These are phyloP conservation scores for Stegophylla sp. DNA, from an alignment of 2,888 invertebrate species.

Conservation along the genomic window DNA sequence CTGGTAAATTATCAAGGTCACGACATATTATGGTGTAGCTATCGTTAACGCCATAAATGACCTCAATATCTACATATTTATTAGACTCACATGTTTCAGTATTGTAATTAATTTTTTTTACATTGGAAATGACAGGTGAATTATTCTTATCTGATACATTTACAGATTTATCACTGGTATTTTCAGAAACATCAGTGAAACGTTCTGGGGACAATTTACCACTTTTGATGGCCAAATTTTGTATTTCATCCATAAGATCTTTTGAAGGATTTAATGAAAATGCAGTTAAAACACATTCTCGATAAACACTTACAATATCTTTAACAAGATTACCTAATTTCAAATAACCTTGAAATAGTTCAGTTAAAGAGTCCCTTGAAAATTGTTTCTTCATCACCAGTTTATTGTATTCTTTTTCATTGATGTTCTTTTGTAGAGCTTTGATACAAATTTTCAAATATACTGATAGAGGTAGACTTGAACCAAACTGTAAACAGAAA, in stretches of 20 bases:
- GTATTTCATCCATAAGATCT: constrained; percentile 70
- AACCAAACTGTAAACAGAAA: constrained; percentile 44
- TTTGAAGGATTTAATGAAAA: constrained; percentile 77
- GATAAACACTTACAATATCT: constrained; percentile 70
- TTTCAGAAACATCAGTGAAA: not conserved
- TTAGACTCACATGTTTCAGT: not conserved
- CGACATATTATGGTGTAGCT: not conserved
- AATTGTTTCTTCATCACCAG: not conserved
- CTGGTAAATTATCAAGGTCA: not conserved
- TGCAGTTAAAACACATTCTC: constrained; percentile 78
- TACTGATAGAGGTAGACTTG: not conserved
- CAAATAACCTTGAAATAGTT: constrained; percentile 71
- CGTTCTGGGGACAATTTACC: constrained; percentile 18
- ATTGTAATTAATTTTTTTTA: not conserved
- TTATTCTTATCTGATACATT: not conserved
- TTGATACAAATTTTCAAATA: constrained; percentile 12
- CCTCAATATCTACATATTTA: not conserved
- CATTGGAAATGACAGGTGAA: not conserved
- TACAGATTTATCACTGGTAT: not conserved
- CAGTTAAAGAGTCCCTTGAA: constrained; percentile 61
- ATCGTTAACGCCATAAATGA: not conserved
- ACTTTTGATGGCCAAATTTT: constrained; percentile 65
- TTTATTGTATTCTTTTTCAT: constrained; percentile 37
- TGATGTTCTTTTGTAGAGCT: constrained; percentile 9
- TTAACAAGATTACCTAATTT: constrained; percentile 71